Evolutionary conservation across 2,113 vertebrate genomes (phyloP).

Genomic region (Odontesthes bonariensis): DNA sequence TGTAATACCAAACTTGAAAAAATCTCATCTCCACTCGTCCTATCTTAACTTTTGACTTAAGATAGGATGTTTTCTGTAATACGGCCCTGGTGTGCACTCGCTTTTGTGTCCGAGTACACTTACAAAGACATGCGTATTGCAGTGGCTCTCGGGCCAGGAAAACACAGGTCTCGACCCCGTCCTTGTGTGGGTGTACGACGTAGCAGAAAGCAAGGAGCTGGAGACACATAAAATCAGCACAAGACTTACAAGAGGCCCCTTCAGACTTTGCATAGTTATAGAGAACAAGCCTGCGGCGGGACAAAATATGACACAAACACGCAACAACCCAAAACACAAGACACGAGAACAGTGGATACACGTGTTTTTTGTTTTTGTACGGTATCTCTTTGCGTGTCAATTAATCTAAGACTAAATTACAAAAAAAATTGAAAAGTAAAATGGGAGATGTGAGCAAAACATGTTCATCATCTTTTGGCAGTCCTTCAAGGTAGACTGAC

Average conservation of each 20-base stretch:
- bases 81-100: background rate
- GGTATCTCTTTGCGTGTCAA: slow-evolving; percentile 15
- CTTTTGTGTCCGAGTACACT: slow-evolving; percentile 4
- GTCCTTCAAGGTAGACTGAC: slow-evolving; percentile 41
- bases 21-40: too few relatives aligned
- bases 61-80: too few relatives aligned
- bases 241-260: slow-evolving; percentile 38
- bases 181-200: slow-evolving; percentile 51
- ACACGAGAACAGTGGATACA: slow-evolving; percentile 17
- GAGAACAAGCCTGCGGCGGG: slow-evolving; percentile 41
- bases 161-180: slow-evolving; percentile 56
- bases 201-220: slow-evolving; percentile 36
- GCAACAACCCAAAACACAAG: background rate
- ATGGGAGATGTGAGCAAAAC: slow-evolving; percentile 26
- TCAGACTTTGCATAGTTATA: slow-evolving; percentile 44
- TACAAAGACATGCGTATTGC: slow-evolving; percentile 15
- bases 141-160: slow-evolving; percentile 20
- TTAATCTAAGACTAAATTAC: slow-evolving; percentile 27
- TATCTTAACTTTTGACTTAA: too few relatives aligned
- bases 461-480: slow-evolving; percentile 52
- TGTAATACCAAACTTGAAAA: too few relatives aligned
- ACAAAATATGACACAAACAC: slow-evolving; percentile 37
- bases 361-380: slow-evolving; percentile 5
- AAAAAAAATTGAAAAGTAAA: slow-evolving; percentile 9
- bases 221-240: slow-evolving; percentile 52